A percentile compares a stretch with the other conserved stretches of the same genome.
These are phyloP conservation scores for Onychostoma macrolepis DNA, from an alignment of 2,113 vertebrate genomes.

Conservation along the genomic window DNA sequence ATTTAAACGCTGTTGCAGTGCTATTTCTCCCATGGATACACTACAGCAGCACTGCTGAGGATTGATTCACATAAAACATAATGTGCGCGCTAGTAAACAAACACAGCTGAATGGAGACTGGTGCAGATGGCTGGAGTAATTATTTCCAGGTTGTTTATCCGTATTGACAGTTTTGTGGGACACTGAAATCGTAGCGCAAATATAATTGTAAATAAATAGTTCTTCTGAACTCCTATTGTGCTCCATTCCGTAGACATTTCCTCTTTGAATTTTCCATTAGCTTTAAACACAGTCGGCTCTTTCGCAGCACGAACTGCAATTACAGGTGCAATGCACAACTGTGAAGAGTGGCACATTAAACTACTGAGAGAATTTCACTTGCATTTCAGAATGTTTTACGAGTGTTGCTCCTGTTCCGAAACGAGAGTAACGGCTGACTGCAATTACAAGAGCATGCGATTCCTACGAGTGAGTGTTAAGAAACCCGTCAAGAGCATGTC, in stretches of 20 bases:
- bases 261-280: not conserved
- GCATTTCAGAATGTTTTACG: not conserved
- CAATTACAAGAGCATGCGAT: not conserved
- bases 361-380: not conserved
- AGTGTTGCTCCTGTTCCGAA: not conserved
- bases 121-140: not conserved
- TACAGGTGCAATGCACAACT: not conserved
- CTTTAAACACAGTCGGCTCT: not conserved
- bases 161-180: not conserved
- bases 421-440: not conserved
- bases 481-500: not conserved
- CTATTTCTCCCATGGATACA: not conserved
- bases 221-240: not conserved
- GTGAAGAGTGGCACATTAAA: not conserved
- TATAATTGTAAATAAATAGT: not conserved
- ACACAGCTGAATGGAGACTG: not conserved
- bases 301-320: not conserved
- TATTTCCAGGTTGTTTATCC: not conserved
- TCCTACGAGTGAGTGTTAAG: not conserved
- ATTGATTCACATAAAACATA: slow-evolving; percentile 5
- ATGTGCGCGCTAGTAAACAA: not conserved
- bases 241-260: not conserved
- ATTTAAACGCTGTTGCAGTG: slow-evolving; percentile 2
- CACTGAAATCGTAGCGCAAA: not conserved
- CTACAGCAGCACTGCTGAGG: not conserved